These are phyloP conservation scores for Microchrysa polita DNA, from an alignment of 2,888 invertebrate species.

Conservation along the genomic window DNA sequence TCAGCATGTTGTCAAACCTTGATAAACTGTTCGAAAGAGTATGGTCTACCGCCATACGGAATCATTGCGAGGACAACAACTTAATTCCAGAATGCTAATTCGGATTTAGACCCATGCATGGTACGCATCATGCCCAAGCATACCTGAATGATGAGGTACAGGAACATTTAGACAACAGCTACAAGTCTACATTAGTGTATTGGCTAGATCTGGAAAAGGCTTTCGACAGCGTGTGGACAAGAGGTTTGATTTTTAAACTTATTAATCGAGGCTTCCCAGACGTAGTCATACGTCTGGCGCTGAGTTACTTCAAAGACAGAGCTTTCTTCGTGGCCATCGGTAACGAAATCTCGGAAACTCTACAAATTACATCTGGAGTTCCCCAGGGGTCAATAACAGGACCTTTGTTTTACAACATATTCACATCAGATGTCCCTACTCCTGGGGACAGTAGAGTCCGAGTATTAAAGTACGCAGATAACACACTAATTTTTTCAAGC, in stretches of 20 bases:
- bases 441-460: too few relatives aligned
- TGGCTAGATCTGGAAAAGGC: conserved; percentile 14
- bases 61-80: background rate
- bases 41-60: background rate
- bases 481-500: too few relatives aligned
- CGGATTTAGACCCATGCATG: conserved; percentile 17
- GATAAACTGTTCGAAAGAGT: conserved; percentile 47
- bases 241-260: background rate
- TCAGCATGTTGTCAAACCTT: conserved; percentile 51
- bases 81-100: conserved; percentile 15
- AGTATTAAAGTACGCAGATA: too few relatives aligned
- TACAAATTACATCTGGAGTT: too few relatives aligned
- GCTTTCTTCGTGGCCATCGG: too few relatives aligned
- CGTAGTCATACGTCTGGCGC: too few relatives aligned
- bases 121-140: conserved; percentile 5
- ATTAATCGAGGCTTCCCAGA: background rate
- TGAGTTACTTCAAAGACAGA: too few relatives aligned
- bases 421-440: too few relatives aligned
- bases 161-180: background rate
- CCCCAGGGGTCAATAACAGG: too few relatives aligned
- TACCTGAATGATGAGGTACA: background rate
- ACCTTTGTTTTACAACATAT: too few relatives aligned
- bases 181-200: background rate
- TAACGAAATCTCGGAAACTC: too few relatives aligned
- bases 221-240: conserved; percentile 9